Conservation (phyloP, 2,113 vertebrate species). For the Gyps fulvus region DNA sequence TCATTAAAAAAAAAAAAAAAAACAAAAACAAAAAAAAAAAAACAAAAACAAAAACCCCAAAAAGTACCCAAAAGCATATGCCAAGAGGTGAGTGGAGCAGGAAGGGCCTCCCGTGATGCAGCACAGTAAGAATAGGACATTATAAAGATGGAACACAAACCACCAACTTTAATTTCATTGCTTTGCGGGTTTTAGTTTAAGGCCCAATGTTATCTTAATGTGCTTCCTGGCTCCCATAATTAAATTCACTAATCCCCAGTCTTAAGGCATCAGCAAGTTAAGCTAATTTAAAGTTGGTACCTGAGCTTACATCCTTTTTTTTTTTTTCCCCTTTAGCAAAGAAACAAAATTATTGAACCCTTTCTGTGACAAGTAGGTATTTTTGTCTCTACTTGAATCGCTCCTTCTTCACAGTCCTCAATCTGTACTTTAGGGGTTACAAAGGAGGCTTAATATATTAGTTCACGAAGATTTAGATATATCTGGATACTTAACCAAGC, state of each 20-base stretch:
- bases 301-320: neutral
- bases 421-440: conserved; percentile 12
- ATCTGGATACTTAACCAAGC: neutral
- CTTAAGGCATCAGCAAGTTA: conserved; percentile 63
- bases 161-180: neutral
- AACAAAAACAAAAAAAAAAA: no score
- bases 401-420: neutral
- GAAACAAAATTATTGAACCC: conserved; percentile 36
- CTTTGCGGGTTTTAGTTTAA: conserved; percentile 40
- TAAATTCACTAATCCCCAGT: conserved; percentile 63
- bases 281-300: conserved; percentile 64
- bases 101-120: neutral
- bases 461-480: neutral
- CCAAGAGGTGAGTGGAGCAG: accelerated
- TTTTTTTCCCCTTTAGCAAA: conserved; percentile 3
- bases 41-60: no score
- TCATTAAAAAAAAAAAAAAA: neutral
- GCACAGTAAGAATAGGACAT: neutral
- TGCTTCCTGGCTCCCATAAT: conserved; percentile 57
- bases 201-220: conserved; percentile 54
- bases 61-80: accelerated
- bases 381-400: neutral
- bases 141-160: neutral
- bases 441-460: neutral
- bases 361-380: neutral